phyloP scores from a whole-genome alignment of 2,797 vertebrate species.

The Danio jaintianensis region DNA sequence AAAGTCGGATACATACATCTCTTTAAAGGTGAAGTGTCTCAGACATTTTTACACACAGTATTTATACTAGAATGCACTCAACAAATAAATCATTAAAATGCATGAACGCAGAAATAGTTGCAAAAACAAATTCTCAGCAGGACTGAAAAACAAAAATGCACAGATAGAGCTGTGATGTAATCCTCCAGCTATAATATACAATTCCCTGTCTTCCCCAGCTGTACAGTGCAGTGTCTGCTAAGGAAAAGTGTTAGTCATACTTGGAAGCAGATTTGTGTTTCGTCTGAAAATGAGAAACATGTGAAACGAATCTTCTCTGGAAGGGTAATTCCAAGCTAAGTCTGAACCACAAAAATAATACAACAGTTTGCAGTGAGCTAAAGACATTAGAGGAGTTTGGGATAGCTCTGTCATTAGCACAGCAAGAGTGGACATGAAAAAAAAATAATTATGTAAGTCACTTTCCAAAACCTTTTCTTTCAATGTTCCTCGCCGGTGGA shows the following conservation, averaged over 20 bases:
- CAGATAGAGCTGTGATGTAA: conserved; percentile 35
- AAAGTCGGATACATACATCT: background rate
- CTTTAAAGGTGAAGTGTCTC: background rate
- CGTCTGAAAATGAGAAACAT: conserved; percentile 61
- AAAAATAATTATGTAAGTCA: too few species aligned
- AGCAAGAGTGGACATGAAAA: background rate
- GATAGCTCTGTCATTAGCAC: background rate
- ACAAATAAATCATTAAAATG: conserved; percentile 20
- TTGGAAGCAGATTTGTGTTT: conserved; percentile 61
- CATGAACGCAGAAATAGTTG: conserved; percentile 5
- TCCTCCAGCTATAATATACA: background rate
- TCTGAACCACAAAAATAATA: conserved; percentile 47
- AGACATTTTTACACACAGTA: background rate
- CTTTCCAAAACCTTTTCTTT: too few species aligned
- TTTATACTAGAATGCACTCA: background rate
- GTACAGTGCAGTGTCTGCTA: conserved; percentile 43
- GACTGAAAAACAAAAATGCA: background rate
- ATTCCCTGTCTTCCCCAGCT: conserved; percentile 52
- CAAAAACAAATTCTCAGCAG: background rate
- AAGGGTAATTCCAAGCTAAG: conserved; percentile 51
- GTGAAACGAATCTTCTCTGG: conserved; percentile 59
- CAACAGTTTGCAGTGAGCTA: conserved; percentile 1
- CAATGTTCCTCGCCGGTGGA: too few species aligned
- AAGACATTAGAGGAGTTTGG: background rate
- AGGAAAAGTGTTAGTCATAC: conserved; percentile 64